Conservation (phyloP, 1,140 invertebrate genomes). For the Rhopalosiphum padi region DNA sequence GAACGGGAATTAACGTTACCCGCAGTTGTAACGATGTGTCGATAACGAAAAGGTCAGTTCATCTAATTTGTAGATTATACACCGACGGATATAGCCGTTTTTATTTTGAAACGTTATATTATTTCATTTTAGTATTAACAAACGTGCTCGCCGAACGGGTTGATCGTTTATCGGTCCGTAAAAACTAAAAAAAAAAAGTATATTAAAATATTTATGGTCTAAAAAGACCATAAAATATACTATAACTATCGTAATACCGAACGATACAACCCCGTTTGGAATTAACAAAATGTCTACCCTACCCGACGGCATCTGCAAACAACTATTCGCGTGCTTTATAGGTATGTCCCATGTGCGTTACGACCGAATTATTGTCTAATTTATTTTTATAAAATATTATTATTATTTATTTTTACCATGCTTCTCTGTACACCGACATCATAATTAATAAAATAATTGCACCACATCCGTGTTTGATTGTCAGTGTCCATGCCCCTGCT, state of each 20-base stretch:
- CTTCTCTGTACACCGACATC: not conserved
- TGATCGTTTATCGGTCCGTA: not conserved
- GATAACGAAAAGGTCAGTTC: conserved; percentile 42
- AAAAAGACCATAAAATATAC: not conserved
- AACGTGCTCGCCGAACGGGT: not conserved
- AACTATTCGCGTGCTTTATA: conserved; percentile 24
- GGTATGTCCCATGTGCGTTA: not conserved
- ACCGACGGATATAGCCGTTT: not conserved
- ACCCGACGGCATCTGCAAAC: conserved; percentile 2
- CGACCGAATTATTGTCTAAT: not conserved
- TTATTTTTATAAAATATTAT: not conserved
- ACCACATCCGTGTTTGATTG: conserved; percentile 11
- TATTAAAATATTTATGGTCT: not conserved
- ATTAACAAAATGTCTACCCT: not conserved
- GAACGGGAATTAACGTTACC: not conserved
- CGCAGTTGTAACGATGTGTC: not conserved
- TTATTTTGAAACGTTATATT: conserved; percentile 10
- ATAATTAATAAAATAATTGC: not conserved
- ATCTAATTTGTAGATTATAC: not conserved
- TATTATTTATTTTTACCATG: too few relatives aligned
- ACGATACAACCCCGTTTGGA: not conserved
- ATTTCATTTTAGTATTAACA: conserved; percentile 23
- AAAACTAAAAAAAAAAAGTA: not conserved
- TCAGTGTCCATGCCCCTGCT: conserved; percentile 60
- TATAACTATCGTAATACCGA: not conserved